Percentiles rank a stretch among this genome's conserved stretches.
Evolutionary conservation across 2,797 vertebrate species (phyloP).

Genomic region (Graptemys geographica): DNA sequence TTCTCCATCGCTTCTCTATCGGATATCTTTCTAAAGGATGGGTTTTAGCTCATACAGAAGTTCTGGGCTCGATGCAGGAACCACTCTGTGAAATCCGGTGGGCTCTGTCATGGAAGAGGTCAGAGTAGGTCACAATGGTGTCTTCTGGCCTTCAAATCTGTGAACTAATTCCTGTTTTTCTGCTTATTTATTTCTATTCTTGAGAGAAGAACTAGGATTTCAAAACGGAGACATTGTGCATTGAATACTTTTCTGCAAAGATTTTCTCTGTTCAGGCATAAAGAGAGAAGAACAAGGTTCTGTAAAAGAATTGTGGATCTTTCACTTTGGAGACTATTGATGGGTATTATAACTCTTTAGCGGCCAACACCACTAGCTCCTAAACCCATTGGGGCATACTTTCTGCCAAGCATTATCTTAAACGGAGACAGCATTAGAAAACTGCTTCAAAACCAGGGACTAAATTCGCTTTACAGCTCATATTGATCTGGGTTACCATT

Average conservation of each 20-base stretch:
- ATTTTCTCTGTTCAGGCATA: neutral
- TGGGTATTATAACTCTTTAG: fast-evolving
- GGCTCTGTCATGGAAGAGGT: neutral
- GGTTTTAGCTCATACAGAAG: neutral
- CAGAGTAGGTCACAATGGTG: neutral
- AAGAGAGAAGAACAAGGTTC: fast-evolving
- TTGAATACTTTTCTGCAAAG: neutral
- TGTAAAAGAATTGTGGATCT: fast-evolving
- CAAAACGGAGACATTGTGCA: neutral
- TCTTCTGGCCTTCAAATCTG: neutral
- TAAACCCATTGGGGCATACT: fast-evolving
- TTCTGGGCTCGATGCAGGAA: neutral
- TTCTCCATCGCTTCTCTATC: fast-evolving
- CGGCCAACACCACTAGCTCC: fast-evolving
- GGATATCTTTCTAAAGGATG: neutral
- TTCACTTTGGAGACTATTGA: neutral
- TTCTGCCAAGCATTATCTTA: neutral
- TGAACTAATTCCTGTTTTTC: neutral
- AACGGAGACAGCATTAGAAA: fast-evolving
- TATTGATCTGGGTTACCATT: fast-evolving
- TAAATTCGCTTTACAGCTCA: fast-evolving
- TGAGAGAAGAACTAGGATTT: neutral
- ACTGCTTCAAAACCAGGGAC: neutral
- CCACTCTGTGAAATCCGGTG: neutral
- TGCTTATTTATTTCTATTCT: neutral